Evolutionary conservation across 2,888 invertebrate genomes (phyloP), one percentile per base, ranked within the genome.

Genomic region (Galeruca laticollis): DNA sequence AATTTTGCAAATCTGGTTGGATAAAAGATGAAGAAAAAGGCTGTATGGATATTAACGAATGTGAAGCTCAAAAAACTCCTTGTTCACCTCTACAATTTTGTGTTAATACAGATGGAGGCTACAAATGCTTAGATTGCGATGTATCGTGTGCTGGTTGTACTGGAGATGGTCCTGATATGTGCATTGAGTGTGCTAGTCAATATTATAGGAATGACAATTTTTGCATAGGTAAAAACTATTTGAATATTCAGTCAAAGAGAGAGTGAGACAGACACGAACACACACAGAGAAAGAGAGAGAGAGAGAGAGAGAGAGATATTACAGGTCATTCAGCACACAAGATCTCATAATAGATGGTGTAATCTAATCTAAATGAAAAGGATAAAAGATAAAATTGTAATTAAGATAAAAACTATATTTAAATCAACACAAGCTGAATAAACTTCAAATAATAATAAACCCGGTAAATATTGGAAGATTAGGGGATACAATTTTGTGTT

Each of bases 81-180:
- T 92, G 91, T 78, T 86, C 86, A 0, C 86, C 87, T 1, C 89
- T 92, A 80, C 90, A 96, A 81, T 97, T 96, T 83, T 98, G 98
- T 83, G 89, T 95, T 4, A 98, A 98, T 83, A 93, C 91, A 11
- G 93, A 95, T 64, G 97, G 98, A 8, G 93, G 94, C 0, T 95
- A 89, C 81, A 86, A 88, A 10, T 97, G 97, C 85, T 85, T 93
- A 87, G 90, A 88, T 61, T 98, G 98, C 86, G 96, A 97, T 85
- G 90, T 88, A 78, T 90, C 96, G 0, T 98, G 97, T 82, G 86
- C 89, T 57, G 92, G 93, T 0, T 98, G 98, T 82, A 89, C 90
- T 63, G 96, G 96, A 0, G 95, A 95, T 84, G 97, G 97, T 0
- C 95, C 96, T 0, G 96, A 97, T 83, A 94, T 95, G 91, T 98